These are phyloP conservation scores for Trisateles emortualis DNA, from an alignment of 2,888 invertebrate genomes.

Conservation along the genomic window DNA sequence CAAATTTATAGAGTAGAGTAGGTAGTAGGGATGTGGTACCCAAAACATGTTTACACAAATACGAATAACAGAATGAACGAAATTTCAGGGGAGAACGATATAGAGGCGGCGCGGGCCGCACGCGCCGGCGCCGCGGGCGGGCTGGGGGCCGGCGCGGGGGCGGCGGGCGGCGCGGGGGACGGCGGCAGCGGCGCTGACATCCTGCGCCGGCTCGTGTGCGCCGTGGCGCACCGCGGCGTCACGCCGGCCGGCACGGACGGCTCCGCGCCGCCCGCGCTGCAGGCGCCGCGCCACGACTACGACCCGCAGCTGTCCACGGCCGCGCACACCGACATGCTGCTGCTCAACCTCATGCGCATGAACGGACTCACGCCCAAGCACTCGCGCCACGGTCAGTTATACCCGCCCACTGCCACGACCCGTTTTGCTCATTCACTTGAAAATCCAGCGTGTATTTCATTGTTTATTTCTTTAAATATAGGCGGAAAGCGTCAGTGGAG, in stretches of 20 bases:
- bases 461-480: not conserved
- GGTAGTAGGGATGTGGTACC: too few relatives aligned
- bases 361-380: constrained; percentile 73
- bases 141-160: constrained; percentile 46
- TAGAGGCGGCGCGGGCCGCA: constrained; percentile 60
- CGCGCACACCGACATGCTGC: constrained; percentile 78
- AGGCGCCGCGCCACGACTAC: constrained; percentile 47
- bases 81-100: constrained; percentile 78
- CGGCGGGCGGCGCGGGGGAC: constrained; percentile 30
- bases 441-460: too few relatives aligned
- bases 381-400: constrained; percentile 60
- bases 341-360: constrained; percentile 79
- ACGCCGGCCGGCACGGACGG: constrained; percentile 55
- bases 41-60: too few relatives aligned
- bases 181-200: constrained; percentile 58
- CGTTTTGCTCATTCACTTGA: too few relatives aligned
- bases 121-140: constrained; percentile 35
- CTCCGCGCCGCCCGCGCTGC: constrained; percentile 25
- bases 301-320: constrained; percentile 74
- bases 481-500: constrained; percentile 74
- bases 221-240: constrained; percentile 57
- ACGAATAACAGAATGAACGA: too few relatives aligned
- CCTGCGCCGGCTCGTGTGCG: constrained; percentile 70
- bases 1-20: too few relatives aligned
- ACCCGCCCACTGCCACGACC: not conserved